Conservation (phyloP, 2,888 invertebrate species). For the Ennomos fuscantarius region DNA sequence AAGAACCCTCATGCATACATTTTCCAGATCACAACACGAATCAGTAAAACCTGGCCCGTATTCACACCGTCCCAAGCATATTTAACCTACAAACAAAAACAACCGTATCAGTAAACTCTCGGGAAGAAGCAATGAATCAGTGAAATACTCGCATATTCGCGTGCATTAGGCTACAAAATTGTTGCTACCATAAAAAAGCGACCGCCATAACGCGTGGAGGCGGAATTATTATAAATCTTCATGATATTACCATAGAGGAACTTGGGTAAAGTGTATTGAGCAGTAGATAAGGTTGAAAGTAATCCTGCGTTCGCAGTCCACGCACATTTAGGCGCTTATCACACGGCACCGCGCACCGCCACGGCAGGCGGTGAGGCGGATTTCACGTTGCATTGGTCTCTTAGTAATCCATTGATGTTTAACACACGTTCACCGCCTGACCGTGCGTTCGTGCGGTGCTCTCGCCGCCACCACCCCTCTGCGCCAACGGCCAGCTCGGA, state of each 20-base stretch:
- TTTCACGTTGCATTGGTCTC: too few relatives aligned
- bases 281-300: conserved; percentile 42
- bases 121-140: conserved; percentile 50
- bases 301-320: conserved; percentile 54
- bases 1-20: background rate
- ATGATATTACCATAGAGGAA: conserved; percentile 82
- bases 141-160: conserved; percentile 51
- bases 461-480: too few relatives aligned
- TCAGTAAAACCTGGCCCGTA: conserved; percentile 2
- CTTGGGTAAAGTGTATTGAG: conserved; percentile 57
- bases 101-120: conserved; percentile 32
- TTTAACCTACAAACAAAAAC: conserved; percentile 32
- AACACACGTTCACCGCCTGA: too few relatives aligned
- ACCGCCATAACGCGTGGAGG: conserved; percentile 67
- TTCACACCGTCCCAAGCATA: conserved; percentile 19
- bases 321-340: too few relatives aligned
- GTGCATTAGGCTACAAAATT: conserved; percentile 61
- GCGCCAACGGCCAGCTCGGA: too few relatives aligned
- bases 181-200: conserved; percentile 71
- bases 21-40: background rate
- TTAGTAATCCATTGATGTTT: too few relatives aligned
- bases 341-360: too few relatives aligned
- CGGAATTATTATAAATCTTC: conserved; percentile 83
- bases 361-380: too few relatives aligned
- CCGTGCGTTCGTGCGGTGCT: too few relatives aligned